Evolutionary conservation across 1,140 invertebrate genomes (phyloP).

Genomic region (Yoshiicerus persimilis): DNA sequence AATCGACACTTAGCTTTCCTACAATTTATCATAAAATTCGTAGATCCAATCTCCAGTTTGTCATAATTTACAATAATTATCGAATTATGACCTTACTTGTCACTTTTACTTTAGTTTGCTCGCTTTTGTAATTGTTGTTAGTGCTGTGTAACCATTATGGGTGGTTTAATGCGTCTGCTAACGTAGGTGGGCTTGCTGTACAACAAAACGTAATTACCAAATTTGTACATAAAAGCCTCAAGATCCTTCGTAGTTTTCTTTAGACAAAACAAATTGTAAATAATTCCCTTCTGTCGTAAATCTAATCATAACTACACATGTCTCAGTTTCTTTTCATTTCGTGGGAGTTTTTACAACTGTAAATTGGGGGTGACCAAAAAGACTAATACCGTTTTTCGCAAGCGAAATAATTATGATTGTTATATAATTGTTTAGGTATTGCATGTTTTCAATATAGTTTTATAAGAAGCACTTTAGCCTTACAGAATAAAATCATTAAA

Average conservation of each 20-base stretch:
- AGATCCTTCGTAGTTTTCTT: background rate
- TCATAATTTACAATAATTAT: slow-evolving; percentile 8
- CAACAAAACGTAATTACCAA: background rate
- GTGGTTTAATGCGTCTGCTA: background rate
- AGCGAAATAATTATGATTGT: too few relatives aligned
- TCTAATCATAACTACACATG: too few relatives aligned
- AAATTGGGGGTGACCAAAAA: too few relatives aligned
- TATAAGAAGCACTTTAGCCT: too few relatives aligned
- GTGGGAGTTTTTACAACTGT: too few relatives aligned
- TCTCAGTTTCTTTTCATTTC: too few relatives aligned
- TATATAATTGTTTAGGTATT: too few relatives aligned
- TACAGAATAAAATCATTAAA: too few relatives aligned
- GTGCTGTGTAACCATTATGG: background rate
- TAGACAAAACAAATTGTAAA: background rate
- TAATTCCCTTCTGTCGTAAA: background rate
- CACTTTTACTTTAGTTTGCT: background rate
- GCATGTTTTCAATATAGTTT: too few relatives aligned
- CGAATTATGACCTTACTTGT: background rate
- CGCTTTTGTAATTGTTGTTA: background rate
- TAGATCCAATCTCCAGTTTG: background rate
- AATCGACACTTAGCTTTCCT: too few relatives aligned
- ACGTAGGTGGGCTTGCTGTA: background rate
- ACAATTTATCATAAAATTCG: background rate
- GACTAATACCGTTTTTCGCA: too few relatives aligned
- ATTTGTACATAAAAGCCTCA: background rate